Base-by-base conservation (phyloP, 1,140 invertebrate species). In the Pararge aegeria region DNA sequence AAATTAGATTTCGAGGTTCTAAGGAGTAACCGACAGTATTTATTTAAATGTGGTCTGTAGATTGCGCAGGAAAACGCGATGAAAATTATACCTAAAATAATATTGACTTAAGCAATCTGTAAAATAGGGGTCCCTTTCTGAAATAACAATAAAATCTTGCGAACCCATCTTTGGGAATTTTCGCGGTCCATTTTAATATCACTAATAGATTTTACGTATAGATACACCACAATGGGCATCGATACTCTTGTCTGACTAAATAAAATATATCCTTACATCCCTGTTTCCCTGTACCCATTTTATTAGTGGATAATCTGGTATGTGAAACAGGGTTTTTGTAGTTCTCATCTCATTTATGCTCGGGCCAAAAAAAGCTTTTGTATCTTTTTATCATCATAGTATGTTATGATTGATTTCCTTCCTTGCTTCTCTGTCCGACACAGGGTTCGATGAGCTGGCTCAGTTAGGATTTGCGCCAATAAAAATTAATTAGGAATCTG, bases 161-260 rank as follows among this genome's bases (percentile, higher is more conserved):
- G 58, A 65, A 51, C 75, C 81, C 68, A 77, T 75, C 73, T 75
- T 66, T 61, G 57, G 53, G 63, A 66, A 75, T 67, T 74, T 72
- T 70, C 56, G 53, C 62, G 58, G 64, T 66, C 79, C 78, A 75
- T 80, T 86, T 86, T 83, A 82, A 84, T 84, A 84, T 83, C 74
- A 77, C 73, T 83, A 83, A 86, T 83, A 82, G 73, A 84, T 83
- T 80, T 78, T 78, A 77, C 73, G 70, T 79, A 85, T 85, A 69
- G 73, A 81, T 83, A 75, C 66, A 52, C 69, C 59, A 80, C 80
- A 81, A 80, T 77, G 61, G 77, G 52, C 40, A 58, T 55, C 58
- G 71, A 71, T 75, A 69, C 51, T 72, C 64, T 72, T 75, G 70
- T 83, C 78, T 76, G 73, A 75, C 72, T 70, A 66, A 69, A 70